These are phyloP conservation scores for Heloderma charlesbogerti DNA, from an alignment of 2,113 vertebrate species.

Conservation along the genomic window DNA sequence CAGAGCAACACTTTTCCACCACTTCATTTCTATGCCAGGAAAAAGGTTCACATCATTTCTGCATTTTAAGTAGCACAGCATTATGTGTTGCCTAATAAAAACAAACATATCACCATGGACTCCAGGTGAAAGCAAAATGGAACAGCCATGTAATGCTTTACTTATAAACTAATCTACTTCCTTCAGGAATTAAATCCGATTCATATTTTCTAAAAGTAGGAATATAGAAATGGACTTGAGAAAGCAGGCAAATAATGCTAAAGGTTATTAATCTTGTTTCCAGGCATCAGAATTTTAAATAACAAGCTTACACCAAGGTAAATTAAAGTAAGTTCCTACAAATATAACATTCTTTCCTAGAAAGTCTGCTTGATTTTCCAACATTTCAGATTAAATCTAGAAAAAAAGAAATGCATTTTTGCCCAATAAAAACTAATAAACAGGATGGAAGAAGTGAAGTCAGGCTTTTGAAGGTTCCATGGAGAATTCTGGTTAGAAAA, in stretches of 20 bases:
- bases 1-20: neutral
- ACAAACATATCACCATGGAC: no score
- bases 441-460: slow-evolving; percentile 53
- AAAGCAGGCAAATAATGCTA: neutral
- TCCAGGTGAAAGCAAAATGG: neutral
- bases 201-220: neutral
- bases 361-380: slow-evolving; percentile 29
- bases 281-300: slow-evolving; percentile 18
- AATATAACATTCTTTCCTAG: slow-evolving; percentile 31
- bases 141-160: neutral
- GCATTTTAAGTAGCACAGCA: neutral
- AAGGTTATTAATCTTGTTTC: neutral
- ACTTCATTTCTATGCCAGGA: neutral
- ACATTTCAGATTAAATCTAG: neutral
- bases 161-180: slow-evolving; percentile 12
- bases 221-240: neutral
- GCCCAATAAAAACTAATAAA: slow-evolving; percentile 43
- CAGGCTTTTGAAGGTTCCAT: slow-evolving; percentile 39
- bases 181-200: neutral
- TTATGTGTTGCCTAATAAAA: neutral
- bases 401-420: slow-evolving; percentile 1
- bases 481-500: slow-evolving; percentile 47
- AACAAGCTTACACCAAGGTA: neutral
- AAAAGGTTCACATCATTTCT: neutral
- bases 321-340: slow-evolving; percentile 2